Evolutionary conservation across 2,113 vertebrate genomes (phyloP).

Genomic region (Apeltes quadracus): DNA sequence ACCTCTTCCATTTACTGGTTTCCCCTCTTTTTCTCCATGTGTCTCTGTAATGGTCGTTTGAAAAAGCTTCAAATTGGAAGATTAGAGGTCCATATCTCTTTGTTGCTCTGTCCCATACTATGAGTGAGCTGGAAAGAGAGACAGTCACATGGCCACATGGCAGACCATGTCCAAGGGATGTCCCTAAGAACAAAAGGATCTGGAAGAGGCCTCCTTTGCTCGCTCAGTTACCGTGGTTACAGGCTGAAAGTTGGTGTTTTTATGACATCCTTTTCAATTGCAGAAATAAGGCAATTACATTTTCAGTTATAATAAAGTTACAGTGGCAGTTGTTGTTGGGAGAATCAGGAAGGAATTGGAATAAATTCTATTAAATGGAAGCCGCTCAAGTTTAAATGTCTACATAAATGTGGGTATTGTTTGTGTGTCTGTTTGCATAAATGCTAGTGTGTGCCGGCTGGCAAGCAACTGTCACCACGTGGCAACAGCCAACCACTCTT

Average conservation of each 20-base stretch:
- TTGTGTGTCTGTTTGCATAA: conserved; percentile 4
- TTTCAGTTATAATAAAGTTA: neutral
- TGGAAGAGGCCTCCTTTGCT: conserved; percentile 65
- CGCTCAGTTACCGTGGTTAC: conserved; percentile 76
- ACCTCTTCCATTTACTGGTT: conserved; percentile 21
- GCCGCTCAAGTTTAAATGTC: conserved; percentile 32
- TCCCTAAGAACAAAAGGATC: conserved; percentile 78
- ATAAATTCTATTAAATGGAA: conserved; percentile 27
- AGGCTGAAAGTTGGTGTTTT: conserved; percentile 40
- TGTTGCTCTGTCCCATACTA: conserved; percentile 17
- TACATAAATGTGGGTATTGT: neutral
- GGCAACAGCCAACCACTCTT: conserved; percentile 68
- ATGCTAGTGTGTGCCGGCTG: conserved; percentile 46
- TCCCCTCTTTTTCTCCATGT: conserved; percentile 26
- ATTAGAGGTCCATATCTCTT: conserved; percentile 46
- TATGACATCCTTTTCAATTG: conserved; percentile 4
- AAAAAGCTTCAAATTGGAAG: conserved; percentile 63
- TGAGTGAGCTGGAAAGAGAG: conserved; percentile 28
- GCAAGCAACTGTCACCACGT: conserved; percentile 69
- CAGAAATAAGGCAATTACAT: conserved; percentile 3
- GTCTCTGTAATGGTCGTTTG: conserved; percentile 63
- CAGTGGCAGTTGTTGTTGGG: neutral
- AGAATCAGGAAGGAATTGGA: conserved; percentile 14
- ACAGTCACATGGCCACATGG: conserved; percentile 62
- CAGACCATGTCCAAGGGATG: conserved; percentile 65